Base-by-base conservation (phyloP, 2,113 vertebrate genomes). In the Galemys pyrenaicus region DNA sequence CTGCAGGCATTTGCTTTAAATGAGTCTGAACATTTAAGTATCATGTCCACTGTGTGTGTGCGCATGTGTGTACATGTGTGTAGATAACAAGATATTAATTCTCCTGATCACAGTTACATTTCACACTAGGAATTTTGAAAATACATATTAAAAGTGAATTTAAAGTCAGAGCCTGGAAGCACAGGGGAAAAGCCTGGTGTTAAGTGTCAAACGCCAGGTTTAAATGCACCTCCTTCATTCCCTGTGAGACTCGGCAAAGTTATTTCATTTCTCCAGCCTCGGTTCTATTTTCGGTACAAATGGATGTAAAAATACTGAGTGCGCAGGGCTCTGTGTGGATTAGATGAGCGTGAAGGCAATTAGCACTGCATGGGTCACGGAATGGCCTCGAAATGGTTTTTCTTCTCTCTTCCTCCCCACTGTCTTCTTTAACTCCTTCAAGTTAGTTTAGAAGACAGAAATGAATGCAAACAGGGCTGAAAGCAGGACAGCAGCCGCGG, bases 401-500 rank as follows among this genome's bases (percentile, higher is more conserved):
- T 30, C 22, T 67, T 60, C 9, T 56, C 51, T 68, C 13, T 30
- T 44, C 46, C 5, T 32, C 19, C 32, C 2, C 54, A 20, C 12
- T 19, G 4, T 51, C 54, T n/a, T 30, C 56, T n/a, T 44, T 51
- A 17, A 44, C 20, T n/a, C 64, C 8, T 56, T 44, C 26, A 64
- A 32, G 16, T 96, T 94, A 94, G 84, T n/a, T 28, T 75, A 91
- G 93, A 92, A 96, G 20, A 46, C 87, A 88, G 5, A 96, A 95
- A 70, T 75, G 85, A 96, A 84, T 60, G 78, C 74, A 77, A 91
- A 92, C 67, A 41, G 4, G 87, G 68, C 58, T 90, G 87, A n/a
- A 32, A 82, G 87, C 28, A 71, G 11, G 6, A 71, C 37, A 96
- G 92, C 93, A 78, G 20, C 70, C 20, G 20, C 5, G 7, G 13